Base-by-base conservation (phyloP, 2,113 vertebrate genomes). In the Orthochromis malagaraziensis region DNA sequence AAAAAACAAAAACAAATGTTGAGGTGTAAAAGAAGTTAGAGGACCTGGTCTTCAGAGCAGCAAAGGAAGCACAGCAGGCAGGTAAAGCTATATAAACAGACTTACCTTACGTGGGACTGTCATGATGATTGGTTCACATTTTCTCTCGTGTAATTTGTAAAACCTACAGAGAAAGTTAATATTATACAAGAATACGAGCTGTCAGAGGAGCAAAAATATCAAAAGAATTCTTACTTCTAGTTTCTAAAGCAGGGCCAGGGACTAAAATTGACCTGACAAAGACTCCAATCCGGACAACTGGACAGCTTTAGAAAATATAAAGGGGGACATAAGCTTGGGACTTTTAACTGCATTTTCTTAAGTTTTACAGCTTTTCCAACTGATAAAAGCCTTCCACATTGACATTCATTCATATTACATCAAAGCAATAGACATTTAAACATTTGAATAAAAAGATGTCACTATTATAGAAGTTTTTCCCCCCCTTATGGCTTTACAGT, bases 121-220 rank as follows among this genome's bases (percentile, higher is more conserved):
- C 98, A 99, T 99, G 95, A 99, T 99, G 91, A 99, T 98, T 77
- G 98, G 98, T 83, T 99, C 98, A 82, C 98, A 99, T 79, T 99
- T 99, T 87, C 98, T 97, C 96, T 99, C 98, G 0, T 99, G 98
- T n/a, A 99, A 97, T 96, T 99, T 99, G 97, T 98, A 99, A 97
- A 99, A 99, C 94, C 98, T 99, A 87, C 13, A 83, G 47, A 87
- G 12, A 89, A n/a, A 13, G 84, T 33, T 26, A 29, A 84, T 11
- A 55, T 29, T 29, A 47, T 9, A 29, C 21, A 47, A 29, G 21
- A 75, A 47, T 47, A 73, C 6, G 9, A 75, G 42, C 14, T 19
- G 14, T 75, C 14, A 75, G 70, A 31, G 42, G 10, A 49, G 70
- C 42, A 49, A 17, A 75, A 49, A 49, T 49, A 49, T 75, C 14